Conservation (phyloP, 2,888 invertebrate species). For the Schizaphis graminum region DNA sequence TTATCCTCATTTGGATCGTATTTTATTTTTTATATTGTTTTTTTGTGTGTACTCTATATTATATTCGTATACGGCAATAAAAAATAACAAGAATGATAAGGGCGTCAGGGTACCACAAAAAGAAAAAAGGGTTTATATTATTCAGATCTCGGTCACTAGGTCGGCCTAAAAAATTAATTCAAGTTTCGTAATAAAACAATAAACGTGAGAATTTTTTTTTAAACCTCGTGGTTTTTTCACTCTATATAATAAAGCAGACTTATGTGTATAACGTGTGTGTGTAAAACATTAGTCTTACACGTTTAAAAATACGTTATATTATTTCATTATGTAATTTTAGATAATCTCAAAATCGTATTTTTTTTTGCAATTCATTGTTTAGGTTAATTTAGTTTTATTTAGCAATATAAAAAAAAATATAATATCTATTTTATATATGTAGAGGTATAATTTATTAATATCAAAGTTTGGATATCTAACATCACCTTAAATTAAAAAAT, state of each 20-base stretch:
- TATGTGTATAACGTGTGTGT: background rate
- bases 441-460: background rate
- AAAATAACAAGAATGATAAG: conserved; percentile 37
- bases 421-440: background rate
- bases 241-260: background rate
- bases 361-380: background rate
- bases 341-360: background rate
- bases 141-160: conserved; percentile 53
- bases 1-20: conserved; percentile 63
- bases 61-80: conserved; percentile 11
- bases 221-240: background rate
- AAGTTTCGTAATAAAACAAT: conserved; percentile 48
- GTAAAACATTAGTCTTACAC: background rate
- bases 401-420: background rate
- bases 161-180: conserved; percentile 18
- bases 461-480: background rate
- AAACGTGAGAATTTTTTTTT: conserved; percentile 48
- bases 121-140: conserved; percentile 48
- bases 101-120: conserved; percentile 7
- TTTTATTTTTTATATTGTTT: conserved; percentile 39
- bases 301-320: conserved; percentile 47
- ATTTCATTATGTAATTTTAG: conserved; percentile 29
- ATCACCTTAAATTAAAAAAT: background rate
- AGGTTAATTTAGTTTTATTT: background rate
- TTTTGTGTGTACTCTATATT: conserved; percentile 16